Base-by-base conservation (phyloP, 2,888 invertebrate genomes). In the Drosophila prolongata region DNA sequence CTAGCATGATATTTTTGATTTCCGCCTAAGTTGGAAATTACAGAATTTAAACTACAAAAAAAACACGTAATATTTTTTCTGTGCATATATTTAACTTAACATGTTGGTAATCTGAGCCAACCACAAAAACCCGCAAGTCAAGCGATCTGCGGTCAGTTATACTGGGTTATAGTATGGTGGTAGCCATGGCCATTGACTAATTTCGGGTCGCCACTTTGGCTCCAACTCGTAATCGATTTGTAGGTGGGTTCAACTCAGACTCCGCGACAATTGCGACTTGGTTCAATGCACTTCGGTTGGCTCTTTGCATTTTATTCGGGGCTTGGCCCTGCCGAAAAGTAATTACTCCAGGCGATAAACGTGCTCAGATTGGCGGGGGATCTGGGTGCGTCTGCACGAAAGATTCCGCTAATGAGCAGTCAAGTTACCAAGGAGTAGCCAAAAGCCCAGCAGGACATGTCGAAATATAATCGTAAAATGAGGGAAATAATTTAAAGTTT, bases 271-370 rank as follows among this genome's bases (percentile, higher is more conserved):
- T 56, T 43, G 37, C 42, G 38, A 38, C 56, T 46, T 66, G 79
- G 83, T 84, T 84, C 89, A 84, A 81, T 89, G 89, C 77, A 84
- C 87, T 73, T 44, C n/a, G 16, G 42, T 24, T 37, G 14, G 34
- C 16, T 42, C 27, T 54, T 52, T 24, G 61, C 16, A 56, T 47
- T 61, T 58, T 43, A 24, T 65, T 68, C 30, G 72, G 88, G 88
- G 88, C 86, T 84, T 77, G 78, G 75, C 75, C n/a, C 60, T 58
- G 89, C 82, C 81, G 71, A 87, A 87, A 89, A 69, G 88, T 78
- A 88, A 83, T 83, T 83, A 87, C 86, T 80, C 66, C 53, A 55
- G 68, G 58, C 61, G 47, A 55, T 56, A 69, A 69, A 49, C 42
- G 70, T 57, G 70, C 42, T 56, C 56, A 67, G 30, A 35, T 47